Evolutionary conservation across 2,797 vertebrate genomes (phyloP), one percentile per base, ranked within the genome.

Genomic region (Clamator glandarius): DNA sequence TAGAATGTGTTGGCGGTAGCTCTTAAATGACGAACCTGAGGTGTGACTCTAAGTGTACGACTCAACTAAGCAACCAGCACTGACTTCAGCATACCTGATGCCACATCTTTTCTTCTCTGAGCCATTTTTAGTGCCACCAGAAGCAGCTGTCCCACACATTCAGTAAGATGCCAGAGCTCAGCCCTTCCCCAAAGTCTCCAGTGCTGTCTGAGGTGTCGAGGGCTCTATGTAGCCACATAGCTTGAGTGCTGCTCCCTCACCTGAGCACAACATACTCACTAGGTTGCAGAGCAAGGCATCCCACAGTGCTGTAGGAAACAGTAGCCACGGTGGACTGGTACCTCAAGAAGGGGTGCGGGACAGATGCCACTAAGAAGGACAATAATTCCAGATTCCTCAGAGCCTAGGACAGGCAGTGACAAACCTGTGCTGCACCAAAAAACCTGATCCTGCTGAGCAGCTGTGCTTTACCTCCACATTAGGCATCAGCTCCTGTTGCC

Each of bases 351-450:
- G 31, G 50, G 44, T 2, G 0, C 12, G 5, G 79, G 29, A 44
- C 7, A 12, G 64, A 29, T 41, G 41, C 15, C 8, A 15, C 28
- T 12, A 52, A 58, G 36, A 74, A 35, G 48, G 39, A 69, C 1
- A 33, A 6, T 0, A 1, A 4, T 7, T 16, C 19, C 9, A 6
- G 31, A 39, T 80, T 28, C 66, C 5, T 2, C 15, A 1, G 5
- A 90, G 41, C 63, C 63, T 19, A 26, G 25, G 39, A 31, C 13
- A 26, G 66, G 42, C 54, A 29, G 11, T 2, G 52, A 90, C 13
- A 9, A 39, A 12, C 39, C 39, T 39, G 39, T 39, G 39, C 39
- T 39, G 39, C 39, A 12, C 39, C 39, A 39, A 39, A 39, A 39
- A n/a, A n/a, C n/a, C n/a, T n/a, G n/a, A n/a, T n/a, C n/a, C 39